Evolutionary conservation across 1,140 invertebrate species (phyloP).

Genomic region (Hycleus cichorii): DNA sequence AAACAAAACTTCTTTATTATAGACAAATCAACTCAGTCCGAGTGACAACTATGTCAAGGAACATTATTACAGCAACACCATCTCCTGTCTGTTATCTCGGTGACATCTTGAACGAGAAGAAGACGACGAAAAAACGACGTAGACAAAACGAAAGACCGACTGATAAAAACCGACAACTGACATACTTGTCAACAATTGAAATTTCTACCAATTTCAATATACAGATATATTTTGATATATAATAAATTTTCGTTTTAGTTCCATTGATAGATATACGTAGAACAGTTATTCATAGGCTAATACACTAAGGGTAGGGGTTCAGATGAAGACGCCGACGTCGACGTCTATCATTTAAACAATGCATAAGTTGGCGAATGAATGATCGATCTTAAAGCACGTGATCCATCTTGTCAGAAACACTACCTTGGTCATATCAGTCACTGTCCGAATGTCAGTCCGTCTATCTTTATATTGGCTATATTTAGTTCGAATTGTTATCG

Average conservation of each 20-base stretch:
- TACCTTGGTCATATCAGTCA: conserved; percentile 14
- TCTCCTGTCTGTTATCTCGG: conserved; percentile 25
- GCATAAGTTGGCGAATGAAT: conserved; percentile 15
- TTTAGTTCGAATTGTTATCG: no score
- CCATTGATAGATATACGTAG: no score
- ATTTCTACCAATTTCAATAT: no score
- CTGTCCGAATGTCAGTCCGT: background rate
- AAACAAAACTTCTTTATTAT: conserved; percentile 33
- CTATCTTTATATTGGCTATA: no score
- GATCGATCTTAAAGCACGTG: conserved; percentile 11
- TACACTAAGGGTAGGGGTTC: no score
- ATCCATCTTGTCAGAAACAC: conserved; percentile 14
- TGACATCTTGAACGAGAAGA: conserved; percentile 19
- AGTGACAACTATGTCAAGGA: conserved; percentile 32
- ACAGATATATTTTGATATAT: no score
- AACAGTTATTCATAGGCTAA: no score
- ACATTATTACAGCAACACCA: conserved; percentile 31
- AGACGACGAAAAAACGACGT: conserved; percentile 5
- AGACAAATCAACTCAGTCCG: conserved; percentile 21
- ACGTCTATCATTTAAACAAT: conserved; percentile 3
- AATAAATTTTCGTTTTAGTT: no score
- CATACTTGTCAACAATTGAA: no score
- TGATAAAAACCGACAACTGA: conserved; percentile 1
- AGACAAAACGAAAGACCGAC: background rate
- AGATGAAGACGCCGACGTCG: no score